A percentile compares a stretch with the other conserved stretches of the same genome.
phyloP scores from a whole-genome alignment of 2,888 invertebrate species.

The Gnatocerus cornutus region DNA sequence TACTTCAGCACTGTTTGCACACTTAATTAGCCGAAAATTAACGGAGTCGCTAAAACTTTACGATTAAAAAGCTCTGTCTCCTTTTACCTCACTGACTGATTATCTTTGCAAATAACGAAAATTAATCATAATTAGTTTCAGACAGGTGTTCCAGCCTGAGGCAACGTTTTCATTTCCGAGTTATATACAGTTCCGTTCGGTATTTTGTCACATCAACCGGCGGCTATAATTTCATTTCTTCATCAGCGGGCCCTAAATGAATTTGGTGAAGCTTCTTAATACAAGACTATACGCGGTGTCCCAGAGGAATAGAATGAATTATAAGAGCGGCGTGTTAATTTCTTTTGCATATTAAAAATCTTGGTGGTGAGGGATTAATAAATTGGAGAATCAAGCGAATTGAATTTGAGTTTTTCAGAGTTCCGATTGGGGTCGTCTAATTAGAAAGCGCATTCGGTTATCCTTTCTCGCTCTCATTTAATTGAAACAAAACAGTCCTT shows the following conservation, averaged over 20 bases:
- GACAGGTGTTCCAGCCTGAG: conserved; percentile 45
- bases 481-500: conserved; percentile 48
- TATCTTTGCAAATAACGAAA: conserved; percentile 47
- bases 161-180: conserved; percentile 21
- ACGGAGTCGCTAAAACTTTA: conserved; percentile 47
- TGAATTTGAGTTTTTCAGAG: no score
- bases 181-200: conserved; percentile 25
- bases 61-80: conserved; percentile 50
- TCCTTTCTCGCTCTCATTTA: conserved; percentile 13
- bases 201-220: conserved; percentile 42
- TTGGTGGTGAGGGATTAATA: background rate
- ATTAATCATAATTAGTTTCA: conserved; percentile 48
- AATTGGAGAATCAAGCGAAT: background rate
- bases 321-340: conserved; percentile 9
- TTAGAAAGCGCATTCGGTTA: no score
- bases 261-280: conserved; percentile 18
- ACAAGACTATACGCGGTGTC: conserved; percentile 6
- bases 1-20: conserved; percentile 50
- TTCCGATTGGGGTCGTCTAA: no score
- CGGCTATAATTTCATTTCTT: conserved; percentile 42
- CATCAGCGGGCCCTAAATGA: conserved; percentile 39
- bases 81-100: conserved; percentile 44
- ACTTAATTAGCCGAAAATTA: conserved; percentile 54
- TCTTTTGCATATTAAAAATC: conserved; percentile 18
- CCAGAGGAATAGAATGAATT: conserved; percentile 25